Evolutionary conservation across 2,113 vertebrate species (phyloP), one percentile per base, ranked within the genome.

Genomic region (Embiotoca jacksoni): DNA sequence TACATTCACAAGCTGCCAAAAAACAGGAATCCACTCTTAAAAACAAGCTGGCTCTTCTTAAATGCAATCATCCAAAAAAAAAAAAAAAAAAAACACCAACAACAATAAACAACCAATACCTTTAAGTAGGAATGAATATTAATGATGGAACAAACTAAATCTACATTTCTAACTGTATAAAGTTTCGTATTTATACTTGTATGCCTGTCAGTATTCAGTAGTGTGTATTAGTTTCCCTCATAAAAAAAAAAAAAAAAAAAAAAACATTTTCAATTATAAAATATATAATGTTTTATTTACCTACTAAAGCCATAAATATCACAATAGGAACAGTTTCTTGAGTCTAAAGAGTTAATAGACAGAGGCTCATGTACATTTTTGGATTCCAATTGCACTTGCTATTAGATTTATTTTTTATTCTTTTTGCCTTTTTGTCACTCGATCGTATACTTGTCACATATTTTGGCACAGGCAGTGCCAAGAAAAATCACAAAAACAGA

Each of bases 381-480:
- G 10, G 30, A 8, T 65, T 30, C 16, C 5, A 11, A 10, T 13
- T 37, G 8, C 35, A 49, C 6, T 23, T 23, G 33, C 23, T 54
- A 9, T 39, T 8, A 11, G 15, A 15, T 53, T 69, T 2, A 4
- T 36, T 14, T 52, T 52, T 14, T 13, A 8, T 36, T 60, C 47
- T 54, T 62, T 15, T 23, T 23, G 23, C 23, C 23, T 23, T 23
- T 50, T 31, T 55, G 32, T 53, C 14, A 41, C 10, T 10, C 23
- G 15, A 30, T 52, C 13, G 2, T 58, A 14, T 14, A 13, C 23
- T 37, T 4, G 30, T 53, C 3, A 23, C 11, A 61, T 60, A 39
- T 52, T 63, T 70, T 80, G 64, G 31, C 30, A 33, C 13, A 37
- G 23, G 33, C 6, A 53, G 44, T 4, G 30, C 9, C 39, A 69